phyloP scores from a whole-genome alignment of 1,140 invertebrate species.

The Patella vulgata region DNA sequence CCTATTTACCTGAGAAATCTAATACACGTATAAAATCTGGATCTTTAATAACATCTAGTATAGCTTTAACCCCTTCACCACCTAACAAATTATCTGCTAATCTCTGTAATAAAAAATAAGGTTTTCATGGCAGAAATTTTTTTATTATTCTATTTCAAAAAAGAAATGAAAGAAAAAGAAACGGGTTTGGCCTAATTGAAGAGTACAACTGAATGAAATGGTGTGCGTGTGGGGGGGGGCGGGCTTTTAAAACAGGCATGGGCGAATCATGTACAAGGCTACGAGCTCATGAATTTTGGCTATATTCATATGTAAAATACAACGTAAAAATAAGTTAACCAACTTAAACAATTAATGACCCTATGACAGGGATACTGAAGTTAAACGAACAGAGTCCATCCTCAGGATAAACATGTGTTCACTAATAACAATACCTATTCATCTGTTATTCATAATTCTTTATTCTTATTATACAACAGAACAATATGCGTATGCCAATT shows the following conservation, averaged over 20 bases:
- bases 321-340: no score
- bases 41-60: constrained; percentile 31
- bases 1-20: constrained; percentile 47
- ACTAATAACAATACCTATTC: no score
- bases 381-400: no score
- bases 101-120: constrained; percentile 28
- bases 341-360: no score
- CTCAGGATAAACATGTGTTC: no score
- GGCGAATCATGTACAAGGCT: background rate
- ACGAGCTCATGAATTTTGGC: background rate
- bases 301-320: no score
- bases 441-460: no score
- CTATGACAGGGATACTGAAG: no score
- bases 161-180: background rate
- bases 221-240: background rate
- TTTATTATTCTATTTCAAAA: background rate
- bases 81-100: constrained; percentile 40
- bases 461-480: no score
- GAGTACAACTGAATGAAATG: background rate
- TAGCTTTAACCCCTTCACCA: constrained; percentile 35
- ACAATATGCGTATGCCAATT: no score
- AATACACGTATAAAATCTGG: constrained; percentile 35
- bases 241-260: background rate
- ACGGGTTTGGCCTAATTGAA: background rate
- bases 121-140: background rate